Evolutionary conservation across 1,140 invertebrate species (phyloP).

Genomic region (Anastrepha ludens): DNA sequence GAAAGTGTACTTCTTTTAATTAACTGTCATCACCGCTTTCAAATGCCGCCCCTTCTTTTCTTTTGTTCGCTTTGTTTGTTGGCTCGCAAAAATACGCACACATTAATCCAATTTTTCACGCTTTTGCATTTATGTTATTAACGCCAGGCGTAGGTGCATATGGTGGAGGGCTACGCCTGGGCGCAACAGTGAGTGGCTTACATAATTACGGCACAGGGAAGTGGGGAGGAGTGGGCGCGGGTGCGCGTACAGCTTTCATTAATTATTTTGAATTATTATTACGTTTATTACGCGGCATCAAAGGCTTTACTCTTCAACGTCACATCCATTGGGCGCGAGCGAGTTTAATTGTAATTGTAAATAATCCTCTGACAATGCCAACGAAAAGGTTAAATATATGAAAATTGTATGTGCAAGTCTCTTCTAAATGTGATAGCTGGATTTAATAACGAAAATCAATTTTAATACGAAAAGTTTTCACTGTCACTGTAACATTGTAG

Average conservation of each 20-base stretch:
- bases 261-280: slow-evolving; percentile 51
- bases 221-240: not conserved
- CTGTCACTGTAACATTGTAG: not conserved
- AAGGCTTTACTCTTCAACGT: slow-evolving; percentile 65
- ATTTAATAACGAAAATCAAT: not conserved
- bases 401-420: not conserved
- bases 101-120: not conserved
- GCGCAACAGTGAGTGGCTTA: not conserved
- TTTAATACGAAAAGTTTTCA: not conserved
- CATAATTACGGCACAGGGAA: not conserved
- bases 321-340: slow-evolving; percentile 54
- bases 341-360: slow-evolving; percentile 58
- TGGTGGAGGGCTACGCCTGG: not conserved
- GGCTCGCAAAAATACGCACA: not conserved
- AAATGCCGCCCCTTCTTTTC: not conserved
- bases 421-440: not conserved
- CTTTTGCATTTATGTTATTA: not conserved
- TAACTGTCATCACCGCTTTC: slow-evolving; percentile 29
- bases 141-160: not conserved
- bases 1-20: slow-evolving; percentile 9
- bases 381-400: slow-evolving; percentile 54
- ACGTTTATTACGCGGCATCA: slow-evolving; percentile 38
- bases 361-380: slow-evolving; percentile 58
- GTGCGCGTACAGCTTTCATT: not conserved
- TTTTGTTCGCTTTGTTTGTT: not conserved